Percentiles rank a stretch among this genome's conserved stretches.
phyloP scores from a whole-genome alignment of 2,888 invertebrate species.

The Tortricodes alternella region DNA sequence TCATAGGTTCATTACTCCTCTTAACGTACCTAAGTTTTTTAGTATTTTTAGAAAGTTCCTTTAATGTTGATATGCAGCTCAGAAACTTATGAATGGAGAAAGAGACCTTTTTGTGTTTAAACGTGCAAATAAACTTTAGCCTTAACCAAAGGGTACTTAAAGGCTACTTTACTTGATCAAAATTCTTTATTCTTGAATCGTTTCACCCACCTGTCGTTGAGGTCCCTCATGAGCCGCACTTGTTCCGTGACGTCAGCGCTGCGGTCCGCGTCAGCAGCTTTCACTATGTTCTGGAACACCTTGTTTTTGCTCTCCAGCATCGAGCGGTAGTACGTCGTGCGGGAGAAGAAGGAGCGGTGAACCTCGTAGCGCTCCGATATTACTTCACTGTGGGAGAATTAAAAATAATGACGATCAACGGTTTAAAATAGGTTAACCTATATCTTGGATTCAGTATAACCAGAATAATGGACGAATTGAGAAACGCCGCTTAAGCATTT shows the following conservation, averaged over 20 bases:
- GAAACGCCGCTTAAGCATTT: too few species aligned
- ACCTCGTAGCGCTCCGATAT: slow-evolving; percentile 90
- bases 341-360: slow-evolving; percentile 93
- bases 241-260: slow-evolving; percentile 89
- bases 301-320: slow-evolving; percentile 98
- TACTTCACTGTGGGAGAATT: slow-evolving; percentile 84
- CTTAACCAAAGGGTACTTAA: neutral
- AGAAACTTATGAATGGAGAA: too few species aligned
- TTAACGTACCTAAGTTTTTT: too few species aligned
- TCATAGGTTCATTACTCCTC: too few species aligned
- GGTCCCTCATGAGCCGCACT: slow-evolving; percentile 87
- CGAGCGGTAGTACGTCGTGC: slow-evolving; percentile 94
- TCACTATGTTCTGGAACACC: slow-evolving; percentile 93
- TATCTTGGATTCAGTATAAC: too few species aligned
- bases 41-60: too few species aligned
- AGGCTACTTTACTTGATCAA: neutral
- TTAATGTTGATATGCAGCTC: too few species aligned
- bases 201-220: slow-evolving; percentile 86
- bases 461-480: too few species aligned
- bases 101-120: too few species aligned
- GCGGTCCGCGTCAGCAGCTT: slow-evolving; percentile 88
- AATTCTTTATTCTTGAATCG: neutral
- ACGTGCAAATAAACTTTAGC: too few species aligned
- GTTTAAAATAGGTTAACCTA: too few species aligned
- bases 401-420: neutral